Conservation (phyloP, 2,797 vertebrate genomes). For the Leptodactylus fallax region DNA sequence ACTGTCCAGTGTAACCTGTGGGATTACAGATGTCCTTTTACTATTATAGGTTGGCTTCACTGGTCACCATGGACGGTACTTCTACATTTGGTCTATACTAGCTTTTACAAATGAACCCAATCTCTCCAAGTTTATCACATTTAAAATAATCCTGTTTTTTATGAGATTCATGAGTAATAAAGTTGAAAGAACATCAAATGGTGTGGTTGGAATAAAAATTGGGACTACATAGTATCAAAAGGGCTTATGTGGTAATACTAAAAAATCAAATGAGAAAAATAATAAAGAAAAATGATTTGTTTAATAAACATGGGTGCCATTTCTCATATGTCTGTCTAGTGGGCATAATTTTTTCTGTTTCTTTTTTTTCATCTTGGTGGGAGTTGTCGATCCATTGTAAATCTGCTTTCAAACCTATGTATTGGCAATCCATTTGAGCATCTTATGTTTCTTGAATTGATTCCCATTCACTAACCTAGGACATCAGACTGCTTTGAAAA, state of each 20-base stretch:
- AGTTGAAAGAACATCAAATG: neutral
- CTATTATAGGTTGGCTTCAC: neutral
- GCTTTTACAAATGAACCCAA: neutral
- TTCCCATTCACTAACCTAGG: too few relatives aligned
- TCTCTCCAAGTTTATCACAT: neutral
- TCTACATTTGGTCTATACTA: neutral
- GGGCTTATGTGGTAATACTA: slow-evolving; percentile 33
- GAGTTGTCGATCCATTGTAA: neutral
- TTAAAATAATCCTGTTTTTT: neutral
- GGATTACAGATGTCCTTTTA: neutral
- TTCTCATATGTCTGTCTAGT: slow-evolving; percentile 4
- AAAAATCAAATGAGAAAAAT: slow-evolving; percentile 20
- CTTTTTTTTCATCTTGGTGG: neutral
- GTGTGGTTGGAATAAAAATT: neutral
- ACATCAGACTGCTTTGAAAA: too few relatives aligned
- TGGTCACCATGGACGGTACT: neutral
- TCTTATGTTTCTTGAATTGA: too few relatives aligned
- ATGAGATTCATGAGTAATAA: slow-evolving; percentile 29
- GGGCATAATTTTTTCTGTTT: neutral
- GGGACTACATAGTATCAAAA: slow-evolving; percentile 1
- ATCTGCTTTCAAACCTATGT: neutral
- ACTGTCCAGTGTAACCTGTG: neutral
- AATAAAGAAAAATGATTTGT: slow-evolving; percentile 32
- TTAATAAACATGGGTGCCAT: slow-evolving; percentile 35
- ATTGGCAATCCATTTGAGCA: neutral